phyloP scores from a whole-genome alignment of 2,888 invertebrate species.

The Drosophila greeni region DNA sequence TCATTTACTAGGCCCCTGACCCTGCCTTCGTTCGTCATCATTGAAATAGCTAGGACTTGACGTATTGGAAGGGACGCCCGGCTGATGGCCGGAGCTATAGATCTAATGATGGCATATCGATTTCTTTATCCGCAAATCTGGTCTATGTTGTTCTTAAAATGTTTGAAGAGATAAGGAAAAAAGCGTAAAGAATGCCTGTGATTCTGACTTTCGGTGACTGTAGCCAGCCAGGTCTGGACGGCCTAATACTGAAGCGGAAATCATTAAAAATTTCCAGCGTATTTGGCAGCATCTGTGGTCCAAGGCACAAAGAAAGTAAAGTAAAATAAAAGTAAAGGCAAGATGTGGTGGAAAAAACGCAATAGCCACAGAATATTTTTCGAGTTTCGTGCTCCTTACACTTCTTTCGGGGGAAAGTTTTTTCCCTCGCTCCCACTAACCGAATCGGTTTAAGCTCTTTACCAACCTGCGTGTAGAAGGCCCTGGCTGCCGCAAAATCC shows the following conservation, averaged over 20 bases:
- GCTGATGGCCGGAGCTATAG: slow-evolving; percentile 1
- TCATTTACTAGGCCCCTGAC: slow-evolving; percentile 1
- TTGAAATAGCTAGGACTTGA: slow-evolving; percentile 2
- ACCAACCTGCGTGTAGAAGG: slow-evolving; percentile 45
- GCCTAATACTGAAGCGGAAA: slow-evolving; percentile 52
- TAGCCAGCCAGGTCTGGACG: slow-evolving; percentile 13
- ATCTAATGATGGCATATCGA: slow-evolving; percentile 69
- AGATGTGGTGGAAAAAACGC: slow-evolving; percentile 39
- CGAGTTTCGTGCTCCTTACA: slow-evolving; percentile 34
- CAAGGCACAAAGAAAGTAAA: slow-evolving; percentile 4
- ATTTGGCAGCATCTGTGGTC: slow-evolving; percentile 56
- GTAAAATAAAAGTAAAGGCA: slow-evolving; percentile 19
- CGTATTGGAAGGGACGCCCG: neutral
- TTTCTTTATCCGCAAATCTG: slow-evolving; percentile 45
- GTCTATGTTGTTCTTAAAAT: slow-evolving; percentile 17
- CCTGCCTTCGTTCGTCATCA: slow-evolving; percentile 29
- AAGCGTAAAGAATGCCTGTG: slow-evolving; percentile 50
- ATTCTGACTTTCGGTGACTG: slow-evolving; percentile 58
- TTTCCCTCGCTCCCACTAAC: slow-evolving; percentile 25
- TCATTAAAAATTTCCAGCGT: slow-evolving; percentile 70
- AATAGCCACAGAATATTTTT: slow-evolving; percentile 63
- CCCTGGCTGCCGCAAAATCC: slow-evolving; percentile 25
- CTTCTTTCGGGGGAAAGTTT: slow-evolving; percentile 45
- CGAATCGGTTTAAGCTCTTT: slow-evolving; percentile 58
- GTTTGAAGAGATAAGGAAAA: slow-evolving; percentile 16